Evolutionary conservation across 2,113 vertebrate genomes (phyloP).

Genomic region (Salminus brasiliensis): DNA sequence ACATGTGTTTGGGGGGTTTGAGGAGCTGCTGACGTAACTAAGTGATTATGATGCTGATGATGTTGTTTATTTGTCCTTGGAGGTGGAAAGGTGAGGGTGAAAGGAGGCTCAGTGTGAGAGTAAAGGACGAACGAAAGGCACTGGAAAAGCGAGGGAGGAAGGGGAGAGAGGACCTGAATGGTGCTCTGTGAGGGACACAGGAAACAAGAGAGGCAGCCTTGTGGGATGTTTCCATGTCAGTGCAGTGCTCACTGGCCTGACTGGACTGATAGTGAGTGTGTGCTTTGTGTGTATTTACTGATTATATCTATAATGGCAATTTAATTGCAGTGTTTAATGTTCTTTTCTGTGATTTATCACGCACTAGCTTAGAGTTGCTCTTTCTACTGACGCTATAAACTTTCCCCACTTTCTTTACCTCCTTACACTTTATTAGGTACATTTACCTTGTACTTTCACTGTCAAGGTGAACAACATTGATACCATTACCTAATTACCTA

Average conservation of each 20-base stretch:
- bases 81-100: slow-evolving; percentile 65
- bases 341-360: background rate
- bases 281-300: background rate
- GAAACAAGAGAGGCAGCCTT: slow-evolving; percentile 63
- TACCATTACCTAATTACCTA: no score
- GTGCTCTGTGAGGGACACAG: slow-evolving; percentile 55
- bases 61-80: slow-evolving; percentile 68
- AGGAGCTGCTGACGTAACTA: slow-evolving; percentile 58
- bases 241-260: slow-evolving; percentile 41
- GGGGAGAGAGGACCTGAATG: slow-evolving; percentile 55
- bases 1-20: slow-evolving; percentile 41
- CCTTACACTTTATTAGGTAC: background rate
- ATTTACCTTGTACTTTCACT: background rate
- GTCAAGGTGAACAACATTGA: background rate
- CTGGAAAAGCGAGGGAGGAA: slow-evolving; percentile 47
- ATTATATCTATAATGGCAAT: background rate
- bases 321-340: background rate
- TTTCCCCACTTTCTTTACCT: no score
- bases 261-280: slow-evolving; percentile 56
- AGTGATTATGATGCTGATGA: slow-evolving; percentile 65
- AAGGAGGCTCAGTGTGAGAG: slow-evolving; percentile 58
- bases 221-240: slow-evolving; percentile 71
- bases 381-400: background rate
- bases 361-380: background rate
- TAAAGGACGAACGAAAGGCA: slow-evolving; percentile 42